Base-by-base conservation (phyloP, 2,888 invertebrate genomes). In the Habroteleia sp. region DNA sequence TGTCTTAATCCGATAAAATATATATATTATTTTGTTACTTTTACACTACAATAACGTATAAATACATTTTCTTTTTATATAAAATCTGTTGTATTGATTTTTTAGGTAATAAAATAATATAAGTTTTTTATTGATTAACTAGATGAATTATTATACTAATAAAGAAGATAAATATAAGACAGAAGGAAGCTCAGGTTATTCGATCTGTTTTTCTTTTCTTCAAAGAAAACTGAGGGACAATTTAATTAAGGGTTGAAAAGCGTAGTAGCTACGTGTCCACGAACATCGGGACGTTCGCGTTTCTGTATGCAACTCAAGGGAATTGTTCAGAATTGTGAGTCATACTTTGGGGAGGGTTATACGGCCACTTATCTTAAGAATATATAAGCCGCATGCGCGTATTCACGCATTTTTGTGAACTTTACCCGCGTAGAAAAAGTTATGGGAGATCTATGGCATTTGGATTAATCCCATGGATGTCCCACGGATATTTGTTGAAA, bases 351-450 rank as follows among this genome's bases (percentile, higher is more conserved):
- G 63, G 68, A 56, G 68, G 68, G 68, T 74, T 52, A 23, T 42
- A 44, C 56, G n/a, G 54, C 54, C 56, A 74, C 74, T 68, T 68
- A 63, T 74, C 74, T 74, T 68, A 42, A 74, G 56, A 74, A 68
- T 44, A 46, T 27, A 46, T 27, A 44, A 44, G 31, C 44, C 74
- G 74, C 74, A 74, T 62, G 68, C 68, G 68, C 68, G 29, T 23
- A 58, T 44, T 54, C 48, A 31, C 41, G 48, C 50, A 17, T 42
- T 46, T 56, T 62, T 42, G 54, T 29, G 39, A 54, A n/a, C n/a
- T n/a, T n/a, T n/a, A n/a, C n/a, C n/a, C n/a, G n/a, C n/a, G n/a
- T n/a, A n/a, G n/a, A n/a, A n/a, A n/a, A n/a, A n/a, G n/a, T n/a
- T n/a, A n/a, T n/a, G n/a, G n/a, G n/a, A n/a, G n/a, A n/a, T n/a